Percentiles rank a stretch among this genome's conserved stretches.
Evolutionary conservation across 2,888 invertebrate species (phyloP).

Genomic region (Pristionchus arcanus): DNA sequence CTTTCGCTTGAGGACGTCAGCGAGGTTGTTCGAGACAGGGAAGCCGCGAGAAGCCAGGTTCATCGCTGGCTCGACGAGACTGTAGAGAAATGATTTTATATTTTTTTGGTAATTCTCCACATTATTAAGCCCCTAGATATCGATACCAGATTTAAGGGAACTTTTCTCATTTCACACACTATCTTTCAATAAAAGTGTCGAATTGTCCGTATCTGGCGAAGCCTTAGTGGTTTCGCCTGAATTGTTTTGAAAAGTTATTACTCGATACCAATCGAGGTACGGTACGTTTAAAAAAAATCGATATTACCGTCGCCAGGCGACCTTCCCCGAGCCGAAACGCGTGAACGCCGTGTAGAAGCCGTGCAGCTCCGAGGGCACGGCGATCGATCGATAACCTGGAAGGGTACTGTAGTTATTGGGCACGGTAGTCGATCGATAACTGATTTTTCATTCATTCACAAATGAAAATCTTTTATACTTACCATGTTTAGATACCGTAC

Average conservation of each 20-base stretch:
- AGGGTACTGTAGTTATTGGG: not conserved
- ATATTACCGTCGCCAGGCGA: constrained; percentile 58
- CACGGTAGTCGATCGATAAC: constrained; percentile 1
- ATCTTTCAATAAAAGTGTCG: no score
- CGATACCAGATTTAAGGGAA: no score
- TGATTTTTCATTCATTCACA: no score
- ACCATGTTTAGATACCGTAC: no score
- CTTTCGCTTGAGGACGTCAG: constrained; percentile 74
- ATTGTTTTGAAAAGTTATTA: no score
- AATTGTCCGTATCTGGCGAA: no score
- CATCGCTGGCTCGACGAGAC: constrained; percentile 74
- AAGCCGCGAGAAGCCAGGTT: constrained; percentile 70
- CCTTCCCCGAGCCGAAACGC: constrained; percentile 75
- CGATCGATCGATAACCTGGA: constrained; percentile 74
- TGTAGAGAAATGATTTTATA: not conserved
- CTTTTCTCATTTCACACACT: no score
- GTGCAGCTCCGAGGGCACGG: constrained; percentile 77
- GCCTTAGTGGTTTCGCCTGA: no score
- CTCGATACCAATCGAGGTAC: not conserved
- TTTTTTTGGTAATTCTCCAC: not conserved
- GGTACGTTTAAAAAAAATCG: not conserved
- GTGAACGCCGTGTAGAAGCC: constrained; percentile 78
- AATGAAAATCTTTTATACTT: no score
- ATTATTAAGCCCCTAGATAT: no score
- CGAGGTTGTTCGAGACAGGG: constrained; percentile 77